Evolutionary conservation across 1,140 invertebrate genomes (phyloP).

Genomic region (Chlorops oryzae): DNA sequence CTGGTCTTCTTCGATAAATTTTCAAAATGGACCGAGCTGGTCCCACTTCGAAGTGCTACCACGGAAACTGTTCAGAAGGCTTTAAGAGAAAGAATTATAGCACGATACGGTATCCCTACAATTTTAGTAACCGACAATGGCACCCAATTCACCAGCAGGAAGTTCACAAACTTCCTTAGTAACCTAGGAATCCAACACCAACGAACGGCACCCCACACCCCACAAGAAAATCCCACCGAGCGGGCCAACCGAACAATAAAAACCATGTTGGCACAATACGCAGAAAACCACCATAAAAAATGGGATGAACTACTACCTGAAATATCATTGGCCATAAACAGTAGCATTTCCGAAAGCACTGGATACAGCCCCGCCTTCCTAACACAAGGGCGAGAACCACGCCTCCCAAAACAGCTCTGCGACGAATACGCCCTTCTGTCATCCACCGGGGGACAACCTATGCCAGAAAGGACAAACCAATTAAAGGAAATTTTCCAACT

Average conservation of each 20-base stretch:
- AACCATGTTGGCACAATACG: neutral
- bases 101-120: neutral
- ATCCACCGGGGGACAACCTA: neutral
- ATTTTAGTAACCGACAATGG: conserved; percentile 3
- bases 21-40: too few relatives aligned
- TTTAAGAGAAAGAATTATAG: neutral
- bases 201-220: too few relatives aligned
- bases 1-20: too few relatives aligned
- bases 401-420: conserved; percentile 1
- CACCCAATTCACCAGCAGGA: neutral
- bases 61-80: neutral
- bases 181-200: too few relatives aligned
- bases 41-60: too few relatives aligned
- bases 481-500: conserved; percentile 1
- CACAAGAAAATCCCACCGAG: too few relatives aligned
- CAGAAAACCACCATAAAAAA: neutral
- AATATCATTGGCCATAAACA: conserved; percentile 4
- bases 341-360: conserved; percentile 1
- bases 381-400: conserved; percentile 5
- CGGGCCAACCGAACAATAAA: neutral
- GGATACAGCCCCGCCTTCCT: conserved; percentile 4
- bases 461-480: neutral
- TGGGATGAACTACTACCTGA: conserved; percentile 1
- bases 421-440: conserved; percentile 1
- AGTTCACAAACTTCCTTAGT: too few relatives aligned